phyloP scores from a whole-genome alignment of 1,140 invertebrate species.

The Lepidostoma basale region DNA sequence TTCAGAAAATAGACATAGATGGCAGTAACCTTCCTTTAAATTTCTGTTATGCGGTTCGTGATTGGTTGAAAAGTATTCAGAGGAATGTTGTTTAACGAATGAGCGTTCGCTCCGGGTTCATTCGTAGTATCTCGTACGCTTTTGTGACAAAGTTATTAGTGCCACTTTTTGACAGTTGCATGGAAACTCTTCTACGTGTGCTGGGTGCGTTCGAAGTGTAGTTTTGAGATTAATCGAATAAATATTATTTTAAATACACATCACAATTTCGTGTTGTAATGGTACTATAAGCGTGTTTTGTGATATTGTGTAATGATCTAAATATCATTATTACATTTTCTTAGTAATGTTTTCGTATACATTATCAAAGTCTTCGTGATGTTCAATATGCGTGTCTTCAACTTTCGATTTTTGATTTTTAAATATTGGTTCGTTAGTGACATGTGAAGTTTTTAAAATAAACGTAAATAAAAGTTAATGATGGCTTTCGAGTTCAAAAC shows the following conservation, averaged over 20 bases:
- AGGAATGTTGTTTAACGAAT: not conserved
- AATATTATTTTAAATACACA: not conserved
- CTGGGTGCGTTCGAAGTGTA: not conserved
- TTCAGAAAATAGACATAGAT: not conserved
- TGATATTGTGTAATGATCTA: not conserved
- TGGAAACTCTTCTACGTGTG: too few relatives aligned
- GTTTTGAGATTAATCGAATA: not conserved
- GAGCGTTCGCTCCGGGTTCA: too few relatives aligned
- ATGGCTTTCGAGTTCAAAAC: constrained; percentile 7
- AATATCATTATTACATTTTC: not conserved
- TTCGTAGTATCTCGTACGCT: not conserved
- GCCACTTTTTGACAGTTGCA: constrained; percentile 2
- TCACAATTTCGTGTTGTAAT: not conserved
- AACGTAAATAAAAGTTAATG: constrained; percentile 23
- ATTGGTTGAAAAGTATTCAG: not conserved
- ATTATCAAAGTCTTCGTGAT: constrained; percentile 12
- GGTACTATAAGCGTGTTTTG: not conserved
- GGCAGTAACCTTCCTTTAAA: not conserved
- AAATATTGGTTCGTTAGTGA: constrained; percentile 27
- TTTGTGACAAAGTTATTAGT: not conserved
- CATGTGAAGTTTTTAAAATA: constrained; percentile 12
- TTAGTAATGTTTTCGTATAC: not conserved
- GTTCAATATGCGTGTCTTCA: constrained; percentile 22
- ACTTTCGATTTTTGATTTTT: constrained; percentile 32
- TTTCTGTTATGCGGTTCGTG: not conserved